Conservation (phyloP, 1,140 invertebrate species). For the Cylas formicarius region DNA sequence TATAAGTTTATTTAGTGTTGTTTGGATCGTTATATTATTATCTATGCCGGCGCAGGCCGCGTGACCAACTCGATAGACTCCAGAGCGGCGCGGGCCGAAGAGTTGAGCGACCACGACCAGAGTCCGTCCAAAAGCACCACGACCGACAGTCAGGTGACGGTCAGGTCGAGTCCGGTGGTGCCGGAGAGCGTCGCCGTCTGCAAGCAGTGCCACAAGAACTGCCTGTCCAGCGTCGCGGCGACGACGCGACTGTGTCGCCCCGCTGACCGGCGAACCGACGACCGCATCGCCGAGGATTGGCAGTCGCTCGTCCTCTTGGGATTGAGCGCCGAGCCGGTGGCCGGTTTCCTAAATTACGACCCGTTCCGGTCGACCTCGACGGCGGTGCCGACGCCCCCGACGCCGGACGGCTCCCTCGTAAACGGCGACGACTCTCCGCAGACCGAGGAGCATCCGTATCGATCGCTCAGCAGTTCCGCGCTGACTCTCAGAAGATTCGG, state of each 20-base stretch:
- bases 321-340: slow-evolving; percentile 50
- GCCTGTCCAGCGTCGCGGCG: slow-evolving; percentile 45
- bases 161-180: slow-evolving; percentile 57
- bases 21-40: too few relatives aligned
- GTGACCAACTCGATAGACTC: slow-evolving; percentile 57
- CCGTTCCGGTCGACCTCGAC: slow-evolving; percentile 46
- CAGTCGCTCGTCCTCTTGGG: slow-evolving; percentile 54
- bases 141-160: slow-evolving; percentile 65
- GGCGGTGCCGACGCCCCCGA: slow-evolving; percentile 67
- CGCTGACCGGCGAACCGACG: slow-evolving; percentile 7
- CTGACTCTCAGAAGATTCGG: slow-evolving; percentile 54
- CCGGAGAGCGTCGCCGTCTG: slow-evolving; percentile 58
- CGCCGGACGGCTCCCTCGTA: slow-evolving; percentile 49
- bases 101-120: slow-evolving; percentile 46
- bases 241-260: slow-evolving; percentile 12
- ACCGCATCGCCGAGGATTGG: slow-evolving; percentile 42
- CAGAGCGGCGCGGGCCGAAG: slow-evolving; percentile 47
- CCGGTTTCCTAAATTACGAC: slow-evolving; percentile 55
- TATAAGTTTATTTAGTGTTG: too few relatives aligned
- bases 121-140: slow-evolving; percentile 64
- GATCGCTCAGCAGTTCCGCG: slow-evolving; percentile 44
- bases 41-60: too few relatives aligned
- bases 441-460: slow-evolving; percentile 50
- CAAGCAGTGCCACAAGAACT: slow-evolving; percentile 66
- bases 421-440: slow-evolving; percentile 44